Evolutionary conservation across 2,797 vertebrate species (phyloP).

Genomic region (Eulemur albifrons): DNA sequence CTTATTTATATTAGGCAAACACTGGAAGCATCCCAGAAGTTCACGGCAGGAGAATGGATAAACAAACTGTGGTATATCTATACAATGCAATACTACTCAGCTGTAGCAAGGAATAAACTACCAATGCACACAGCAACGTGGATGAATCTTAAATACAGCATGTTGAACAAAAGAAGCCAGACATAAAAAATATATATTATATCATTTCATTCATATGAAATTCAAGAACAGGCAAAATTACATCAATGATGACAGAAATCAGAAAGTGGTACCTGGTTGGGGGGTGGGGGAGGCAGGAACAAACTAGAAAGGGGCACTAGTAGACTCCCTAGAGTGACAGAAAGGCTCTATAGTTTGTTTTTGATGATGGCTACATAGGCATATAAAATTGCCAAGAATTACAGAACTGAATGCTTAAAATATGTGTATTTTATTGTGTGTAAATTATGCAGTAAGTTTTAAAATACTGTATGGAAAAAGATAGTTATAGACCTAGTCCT

Average conservation of each 20-base stretch:
- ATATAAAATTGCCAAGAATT: constrained; percentile 30
- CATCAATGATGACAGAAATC: not conserved
- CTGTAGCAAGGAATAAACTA: not conserved
- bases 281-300: not conserved
- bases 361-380: not conserved
- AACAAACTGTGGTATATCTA: not conserved
- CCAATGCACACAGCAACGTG: not conserved
- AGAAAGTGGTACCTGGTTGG: not conserved
- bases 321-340: not conserved
- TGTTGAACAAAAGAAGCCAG: not conserved
- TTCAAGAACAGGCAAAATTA: not conserved
- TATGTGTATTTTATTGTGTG: not conserved
- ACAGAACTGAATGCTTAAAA: constrained; percentile 7
- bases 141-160: not conserved
- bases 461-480: not conserved
- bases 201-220: not conserved
- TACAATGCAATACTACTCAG: not conserved
- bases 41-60: not conserved
- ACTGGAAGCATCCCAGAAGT: not conserved
- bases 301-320: not conserved
- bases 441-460: constrained; percentile 1
- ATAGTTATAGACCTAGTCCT: not conserved
- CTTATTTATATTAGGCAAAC: not conserved
- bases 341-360: not conserved
- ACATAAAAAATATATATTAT: not conserved